Base-by-base conservation (phyloP, 1,140 invertebrate species). In the Bombus turneri region DNA sequence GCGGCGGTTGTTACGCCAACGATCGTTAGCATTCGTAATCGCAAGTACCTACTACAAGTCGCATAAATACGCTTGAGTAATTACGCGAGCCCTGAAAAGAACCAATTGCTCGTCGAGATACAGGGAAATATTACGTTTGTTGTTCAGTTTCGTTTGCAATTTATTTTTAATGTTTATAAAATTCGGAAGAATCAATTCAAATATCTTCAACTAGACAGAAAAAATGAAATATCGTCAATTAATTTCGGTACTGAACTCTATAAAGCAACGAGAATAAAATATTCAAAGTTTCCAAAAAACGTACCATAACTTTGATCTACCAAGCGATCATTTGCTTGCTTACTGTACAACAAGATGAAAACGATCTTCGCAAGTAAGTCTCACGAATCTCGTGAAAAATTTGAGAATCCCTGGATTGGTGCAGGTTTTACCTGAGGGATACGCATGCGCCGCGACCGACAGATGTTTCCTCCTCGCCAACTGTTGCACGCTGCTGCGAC, bases 381-480 rank as follows among this genome's bases (percentile, higher is more conserved):
- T 12, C 10, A 2, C 3, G 4, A 53, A 53, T 53, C 47, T 53
- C 18, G 57, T 39, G 28, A 72, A 91, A 88, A 89, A 92, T 91
- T 92, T 94, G 93, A 94, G 93, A 94, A 93, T 93, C 93, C 86
- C 93, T 94, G 93, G 31, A 25, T 78, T 47, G 81, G 83, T 57
- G 78, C 89, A 88, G 88, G 90, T 92, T 92, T 90, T 94, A 93
- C 93, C 91, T 93, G 91, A 82, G 69, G 88, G 81, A 76, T 92
- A 87, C 89, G 92, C 90, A 93, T 93, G 93, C 91, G 92, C 86
- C 71, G 47, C 88, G 85, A 93, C 86, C 91, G 91, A 92, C 93
- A 94, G 94, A 94, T 94, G 94, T 94, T 94, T 93, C 91, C 88
- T 92, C 87, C 90, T 91, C 90, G 91, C 93, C 93, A 94, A 94